These are phyloP conservation scores for Oxyura jamaicensis DNA, from an alignment of 2,113 vertebrate species.

Conservation along the genomic window DNA sequence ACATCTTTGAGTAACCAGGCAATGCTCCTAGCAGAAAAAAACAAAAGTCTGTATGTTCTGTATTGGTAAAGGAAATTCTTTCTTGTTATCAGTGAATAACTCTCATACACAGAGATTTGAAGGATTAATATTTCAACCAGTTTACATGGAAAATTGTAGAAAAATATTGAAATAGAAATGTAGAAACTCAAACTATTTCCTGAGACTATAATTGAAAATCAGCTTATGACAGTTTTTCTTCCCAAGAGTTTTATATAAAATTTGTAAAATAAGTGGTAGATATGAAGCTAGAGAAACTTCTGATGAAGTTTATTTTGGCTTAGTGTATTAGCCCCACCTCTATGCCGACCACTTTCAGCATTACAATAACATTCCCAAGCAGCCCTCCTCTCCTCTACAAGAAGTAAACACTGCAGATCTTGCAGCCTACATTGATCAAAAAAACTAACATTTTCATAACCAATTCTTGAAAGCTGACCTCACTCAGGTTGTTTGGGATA, in stretches of 20 bases:
- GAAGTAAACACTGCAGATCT: neutral
- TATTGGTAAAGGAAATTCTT: neutral
- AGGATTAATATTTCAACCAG: neutral
- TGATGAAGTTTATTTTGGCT: neutral
- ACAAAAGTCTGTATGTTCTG: neutral
- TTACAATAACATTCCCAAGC: neutral
- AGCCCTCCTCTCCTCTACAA: neutral
- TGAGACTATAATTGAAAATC: neutral
- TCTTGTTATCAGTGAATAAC: neutral
- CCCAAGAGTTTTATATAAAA: neutral
- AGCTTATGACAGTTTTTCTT: neutral
- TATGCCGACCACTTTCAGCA: neutral
- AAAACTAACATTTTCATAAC: neutral
- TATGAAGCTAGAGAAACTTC: neutral
- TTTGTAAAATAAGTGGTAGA: neutral
- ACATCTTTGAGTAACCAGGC: neutral
- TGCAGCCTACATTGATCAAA: neutral
- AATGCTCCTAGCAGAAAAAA: neutral
- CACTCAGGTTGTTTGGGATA: neutral
- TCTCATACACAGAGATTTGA: neutral
- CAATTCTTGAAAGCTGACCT: neutral
- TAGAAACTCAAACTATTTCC: neutral
- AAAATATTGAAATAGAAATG: neutral
- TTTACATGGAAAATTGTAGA: neutral
- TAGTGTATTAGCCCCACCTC: neutral